Evolutionary conservation across 2,888 invertebrate species (phyloP).

Genomic region (Oasisia sp.): DNA sequence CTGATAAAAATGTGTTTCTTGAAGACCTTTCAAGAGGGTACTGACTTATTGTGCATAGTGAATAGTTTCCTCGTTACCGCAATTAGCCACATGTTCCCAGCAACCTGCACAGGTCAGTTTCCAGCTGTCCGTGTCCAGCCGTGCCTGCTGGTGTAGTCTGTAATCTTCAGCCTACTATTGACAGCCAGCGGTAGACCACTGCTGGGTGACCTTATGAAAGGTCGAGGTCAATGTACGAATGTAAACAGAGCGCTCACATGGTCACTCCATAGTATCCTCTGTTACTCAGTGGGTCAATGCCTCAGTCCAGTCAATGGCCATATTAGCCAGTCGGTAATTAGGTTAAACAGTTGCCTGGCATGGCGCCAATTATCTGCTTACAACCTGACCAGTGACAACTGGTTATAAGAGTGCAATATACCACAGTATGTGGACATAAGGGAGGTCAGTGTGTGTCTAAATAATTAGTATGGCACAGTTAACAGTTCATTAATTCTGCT

Average conservation of each 20-base stretch:
- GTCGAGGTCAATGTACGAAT: background rate
- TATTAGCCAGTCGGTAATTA: background rate
- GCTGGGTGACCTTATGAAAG: background rate
- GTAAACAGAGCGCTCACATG: background rate
- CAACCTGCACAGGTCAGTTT: background rate
- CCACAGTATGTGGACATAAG: background rate
- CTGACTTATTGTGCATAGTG: too few species aligned
- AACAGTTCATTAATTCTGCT: background rate
- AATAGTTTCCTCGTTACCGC: too few species aligned
- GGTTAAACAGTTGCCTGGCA: background rate
- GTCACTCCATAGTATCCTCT: background rate
- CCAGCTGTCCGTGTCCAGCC: background rate
- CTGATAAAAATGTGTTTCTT: too few species aligned
- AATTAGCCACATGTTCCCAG: too few species aligned
- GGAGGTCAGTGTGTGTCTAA: background rate
- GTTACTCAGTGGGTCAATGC: background rate
- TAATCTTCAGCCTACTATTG: background rate
- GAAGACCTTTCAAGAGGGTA: too few species aligned
- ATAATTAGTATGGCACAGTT: background rate
- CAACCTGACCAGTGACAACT: too few species aligned
- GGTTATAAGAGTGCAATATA: too few species aligned
- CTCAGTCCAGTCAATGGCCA: background rate
- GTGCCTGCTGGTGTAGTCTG: too few species aligned
- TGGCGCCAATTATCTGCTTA: too few species aligned
- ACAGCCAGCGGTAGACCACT: background rate